phyloP scores from a whole-genome alignment of 1,140 invertebrate species.

The Sitophilus oryzae region DNA sequence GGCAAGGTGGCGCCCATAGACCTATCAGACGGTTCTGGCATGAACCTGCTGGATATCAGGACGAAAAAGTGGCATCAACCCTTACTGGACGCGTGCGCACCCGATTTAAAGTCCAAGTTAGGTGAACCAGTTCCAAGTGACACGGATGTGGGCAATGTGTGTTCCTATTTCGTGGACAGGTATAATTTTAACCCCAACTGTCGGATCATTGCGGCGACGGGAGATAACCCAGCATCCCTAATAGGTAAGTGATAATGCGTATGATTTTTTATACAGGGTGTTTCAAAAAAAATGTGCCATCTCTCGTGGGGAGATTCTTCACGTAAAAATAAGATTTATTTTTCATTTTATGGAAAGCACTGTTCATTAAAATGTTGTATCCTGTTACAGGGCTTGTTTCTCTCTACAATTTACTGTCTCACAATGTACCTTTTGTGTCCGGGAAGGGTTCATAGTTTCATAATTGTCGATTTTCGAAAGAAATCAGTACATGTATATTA shows the following conservation, averaged over 20 bases:
- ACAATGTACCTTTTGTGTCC: no score
- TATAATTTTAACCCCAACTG: conserved; percentile 80
- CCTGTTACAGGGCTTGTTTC: no score
- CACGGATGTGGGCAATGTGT: conserved; percentile 65
- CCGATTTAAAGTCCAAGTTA: conserved; percentile 62
- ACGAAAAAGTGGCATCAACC: conserved; percentile 70
- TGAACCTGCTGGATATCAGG: conserved; percentile 89
- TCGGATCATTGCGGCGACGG: conserved; percentile 82
- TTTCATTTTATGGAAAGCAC: no score
- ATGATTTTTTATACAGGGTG: no score
- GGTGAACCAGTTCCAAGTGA: conserved; percentile 65
- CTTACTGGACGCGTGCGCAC: conserved; percentile 69
- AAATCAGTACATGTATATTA: no score
- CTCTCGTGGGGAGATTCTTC: no score
- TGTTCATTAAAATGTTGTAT: no score
- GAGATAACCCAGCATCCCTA: conserved; percentile 86
- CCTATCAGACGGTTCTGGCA: conserved; percentile 88
- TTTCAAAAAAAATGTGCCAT: no score
- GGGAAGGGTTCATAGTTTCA: no score
- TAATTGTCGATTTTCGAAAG: no score
- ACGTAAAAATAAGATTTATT: no score
- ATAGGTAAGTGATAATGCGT: conserved; percentile 59
- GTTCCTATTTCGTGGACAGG: conserved; percentile 72
- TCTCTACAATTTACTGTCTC: no score
- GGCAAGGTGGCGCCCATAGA: conserved; percentile 89